These are phyloP conservation scores for Glaucidium brasilianum DNA, from an alignment of 2,113 vertebrate genomes.

Conservation along the genomic window DNA sequence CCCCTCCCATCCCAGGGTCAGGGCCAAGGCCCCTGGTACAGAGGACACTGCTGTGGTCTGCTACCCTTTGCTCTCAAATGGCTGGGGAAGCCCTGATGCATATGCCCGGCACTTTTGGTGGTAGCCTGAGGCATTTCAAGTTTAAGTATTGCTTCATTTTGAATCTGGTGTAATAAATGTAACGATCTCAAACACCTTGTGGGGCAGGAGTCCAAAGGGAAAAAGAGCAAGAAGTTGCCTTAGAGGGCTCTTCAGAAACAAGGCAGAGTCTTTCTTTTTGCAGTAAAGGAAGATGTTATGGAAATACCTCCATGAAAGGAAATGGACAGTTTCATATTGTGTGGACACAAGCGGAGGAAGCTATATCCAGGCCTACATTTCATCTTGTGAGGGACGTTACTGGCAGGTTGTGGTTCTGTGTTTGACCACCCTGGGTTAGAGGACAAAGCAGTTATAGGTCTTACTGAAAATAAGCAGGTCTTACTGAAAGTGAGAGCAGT, in stretches of 20 bases:
- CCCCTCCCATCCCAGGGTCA: neutral
- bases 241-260: neutral
- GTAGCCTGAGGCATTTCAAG: neutral
- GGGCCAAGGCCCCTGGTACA: accelerated
- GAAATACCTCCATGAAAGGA: neutral
- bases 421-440: neutral
- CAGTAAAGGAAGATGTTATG: neutral
- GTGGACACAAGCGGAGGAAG: neutral
- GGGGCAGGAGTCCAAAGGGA: neutral
- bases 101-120: neutral
- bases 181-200: neutral
- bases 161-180: neutral
- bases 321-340: neutral
- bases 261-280: neutral
- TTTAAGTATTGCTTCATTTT: neutral
- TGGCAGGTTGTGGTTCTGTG: neutral
- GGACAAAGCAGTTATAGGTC: neutral
- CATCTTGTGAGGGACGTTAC: neutral
- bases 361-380: neutral
- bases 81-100: accelerated
- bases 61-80: neutral
- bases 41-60: neutral
- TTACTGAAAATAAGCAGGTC: neutral
- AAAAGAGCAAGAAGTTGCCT: neutral
- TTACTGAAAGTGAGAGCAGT: neutral